A percentile compares a stretch with the other conserved stretches of the same genome.
Conservation (phyloP, 53 echinoderm and acorn worm genomes). For the Henricia sp. region DNA sequence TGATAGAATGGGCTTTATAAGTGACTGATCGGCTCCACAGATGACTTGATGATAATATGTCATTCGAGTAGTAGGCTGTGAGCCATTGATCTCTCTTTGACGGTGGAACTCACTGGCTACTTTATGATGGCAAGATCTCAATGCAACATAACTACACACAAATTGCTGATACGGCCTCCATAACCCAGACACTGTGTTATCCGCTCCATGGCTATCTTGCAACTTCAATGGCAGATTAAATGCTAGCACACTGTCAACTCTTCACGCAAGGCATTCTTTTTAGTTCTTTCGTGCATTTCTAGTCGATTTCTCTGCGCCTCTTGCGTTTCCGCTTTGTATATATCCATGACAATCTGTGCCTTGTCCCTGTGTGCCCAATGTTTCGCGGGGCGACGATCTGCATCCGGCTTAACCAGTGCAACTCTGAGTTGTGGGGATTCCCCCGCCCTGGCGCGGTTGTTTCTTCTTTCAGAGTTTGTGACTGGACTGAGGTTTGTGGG, state of each 20-base stretch:
- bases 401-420: constrained; percentile 7
- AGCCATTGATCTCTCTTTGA: too few relatives aligned
- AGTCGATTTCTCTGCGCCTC: constrained; percentile 63
- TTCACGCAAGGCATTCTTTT: constrained; percentile 45
- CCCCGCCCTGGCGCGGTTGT: constrained; percentile 50
- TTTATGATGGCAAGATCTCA: too few relatives aligned
- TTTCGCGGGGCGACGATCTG: neutral
- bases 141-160: too few relatives aligned
- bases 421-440: constrained; percentile 11
- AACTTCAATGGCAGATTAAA: neutral
- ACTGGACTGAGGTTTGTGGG: constrained; percentile 42
- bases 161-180: too few relatives aligned
- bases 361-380: constrained; percentile 18
- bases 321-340: constrained; percentile 57
- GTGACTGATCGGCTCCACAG: too few relatives aligned
- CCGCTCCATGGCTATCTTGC: too few relatives aligned
- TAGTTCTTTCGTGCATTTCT: constrained; percentile 61
- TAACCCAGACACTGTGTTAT: too few relatives aligned
- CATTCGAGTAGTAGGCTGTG: too few relatives aligned
- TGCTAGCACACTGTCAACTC: constrained; percentile 58
- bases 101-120: too few relatives aligned
- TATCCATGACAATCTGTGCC: constrained; percentile 36
- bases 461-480: constrained; percentile 47
- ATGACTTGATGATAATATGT: too few relatives aligned
- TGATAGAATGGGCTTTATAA: too few relatives aligned